phyloP scores from a whole-genome alignment of 2,888 invertebrate species.

The Agrochola lychnidis region DNA sequence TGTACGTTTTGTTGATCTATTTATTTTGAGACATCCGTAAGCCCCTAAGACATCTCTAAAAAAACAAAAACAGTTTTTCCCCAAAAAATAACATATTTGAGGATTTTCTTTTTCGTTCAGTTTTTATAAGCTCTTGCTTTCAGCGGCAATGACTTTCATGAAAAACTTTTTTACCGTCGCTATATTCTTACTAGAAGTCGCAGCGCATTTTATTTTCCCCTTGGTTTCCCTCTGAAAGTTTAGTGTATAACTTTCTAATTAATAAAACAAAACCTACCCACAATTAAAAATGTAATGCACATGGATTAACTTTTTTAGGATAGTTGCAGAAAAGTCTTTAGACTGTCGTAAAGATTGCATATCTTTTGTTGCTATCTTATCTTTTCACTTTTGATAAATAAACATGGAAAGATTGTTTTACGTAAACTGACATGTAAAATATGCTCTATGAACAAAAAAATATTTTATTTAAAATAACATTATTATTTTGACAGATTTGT shows the following conservation, averaged over 20 bases:
- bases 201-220: too few species aligned
- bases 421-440: background rate
- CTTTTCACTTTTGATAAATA: slow-evolving; percentile 29
- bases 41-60: background rate
- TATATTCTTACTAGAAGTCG: background rate
- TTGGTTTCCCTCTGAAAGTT: background rate
- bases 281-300: background rate
- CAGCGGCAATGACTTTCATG: background rate
- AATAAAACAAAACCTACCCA: slow-evolving; percentile 6
- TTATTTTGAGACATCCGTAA: background rate
- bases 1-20: background rate
- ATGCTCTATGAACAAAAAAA: background rate
- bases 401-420: background rate
- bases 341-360: slow-evolving; percentile 4
- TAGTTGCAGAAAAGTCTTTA: background rate
- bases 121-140: background rate
- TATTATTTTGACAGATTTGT: background rate
- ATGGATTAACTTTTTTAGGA: background rate
- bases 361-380: slow-evolving; percentile 26
- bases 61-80: background rate
- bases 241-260: background rate
- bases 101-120: background rate
- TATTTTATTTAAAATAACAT: too few species aligned
- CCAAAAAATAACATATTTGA: background rate
- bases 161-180: slow-evolving; percentile 15